phyloP scores from a whole-genome alignment of 2,888 invertebrate genomes.

The Lasioglossum malachurum region DNA sequence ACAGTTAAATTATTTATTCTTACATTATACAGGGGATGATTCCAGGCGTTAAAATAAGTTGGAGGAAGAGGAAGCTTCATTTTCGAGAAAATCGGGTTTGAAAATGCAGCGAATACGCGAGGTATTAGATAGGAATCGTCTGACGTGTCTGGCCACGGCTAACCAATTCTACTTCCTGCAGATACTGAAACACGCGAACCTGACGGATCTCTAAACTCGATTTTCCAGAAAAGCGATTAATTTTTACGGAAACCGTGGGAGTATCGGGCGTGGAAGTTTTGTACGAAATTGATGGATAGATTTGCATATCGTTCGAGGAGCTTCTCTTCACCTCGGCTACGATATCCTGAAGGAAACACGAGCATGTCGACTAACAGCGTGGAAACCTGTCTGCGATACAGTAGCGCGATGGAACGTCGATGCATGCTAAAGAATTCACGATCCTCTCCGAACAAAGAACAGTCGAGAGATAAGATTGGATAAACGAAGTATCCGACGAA shows the following conservation, averaged over 20 bases:
- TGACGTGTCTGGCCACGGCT: neutral
- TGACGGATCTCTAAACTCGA: neutral
- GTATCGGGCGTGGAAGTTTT: neutral
- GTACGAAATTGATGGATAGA: neutral
- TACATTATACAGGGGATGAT: neutral
- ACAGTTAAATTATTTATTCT: too few relatives aligned
- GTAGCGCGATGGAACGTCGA: slow-evolving; percentile 13
- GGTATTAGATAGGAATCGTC: neutral
- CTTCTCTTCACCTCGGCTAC: neutral
- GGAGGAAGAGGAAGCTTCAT: neutral
- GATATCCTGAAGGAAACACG: slow-evolving; percentile 21
- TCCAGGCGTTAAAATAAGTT: neutral
- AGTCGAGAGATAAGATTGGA: slow-evolving; percentile 15
- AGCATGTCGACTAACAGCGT: neutral
- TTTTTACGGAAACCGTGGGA: neutral
- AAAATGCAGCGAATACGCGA: neutral
- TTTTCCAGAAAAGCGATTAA: neutral
- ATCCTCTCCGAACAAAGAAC: slow-evolving; percentile 5
- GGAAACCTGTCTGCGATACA: slow-evolving; percentile 23
- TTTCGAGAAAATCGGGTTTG: neutral
- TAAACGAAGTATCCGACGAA: slow-evolving; percentile 3
- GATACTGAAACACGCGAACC: too few relatives aligned
- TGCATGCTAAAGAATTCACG: slow-evolving; percentile 11
- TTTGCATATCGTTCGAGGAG: slow-evolving; percentile 14
- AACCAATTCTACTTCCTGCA: neutral